Conservation (phyloP, 1,140 invertebrate species). For the Anthonomus grandis region DNA sequence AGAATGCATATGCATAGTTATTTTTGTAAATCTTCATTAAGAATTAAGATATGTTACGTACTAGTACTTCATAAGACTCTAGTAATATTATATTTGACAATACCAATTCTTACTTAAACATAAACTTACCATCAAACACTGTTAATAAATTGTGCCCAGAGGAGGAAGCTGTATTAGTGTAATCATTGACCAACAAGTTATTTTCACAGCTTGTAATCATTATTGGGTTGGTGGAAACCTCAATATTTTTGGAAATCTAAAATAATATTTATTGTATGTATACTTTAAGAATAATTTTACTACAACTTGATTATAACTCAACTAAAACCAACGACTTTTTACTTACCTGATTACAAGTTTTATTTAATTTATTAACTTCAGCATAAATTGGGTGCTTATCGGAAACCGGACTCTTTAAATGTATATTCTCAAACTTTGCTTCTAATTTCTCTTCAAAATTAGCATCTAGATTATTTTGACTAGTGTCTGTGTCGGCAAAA, state of each 20-base stretch:
- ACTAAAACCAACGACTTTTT: too few species aligned
- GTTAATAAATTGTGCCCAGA: too few species aligned
- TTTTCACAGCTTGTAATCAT: constrained; percentile 30
- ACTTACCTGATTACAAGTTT: constrained; percentile 19
- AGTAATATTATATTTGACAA: too few species aligned
- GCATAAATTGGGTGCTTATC: constrained; percentile 44
- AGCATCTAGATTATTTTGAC: constrained; percentile 36
- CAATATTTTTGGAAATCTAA: constrained; percentile 17
- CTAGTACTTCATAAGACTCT: too few species aligned
- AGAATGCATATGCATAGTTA: too few species aligned
- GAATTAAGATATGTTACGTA: too few species aligned
- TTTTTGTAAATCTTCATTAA: too few species aligned
- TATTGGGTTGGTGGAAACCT: constrained; percentile 8
- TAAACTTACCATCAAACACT: too few species aligned
- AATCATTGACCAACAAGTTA: constrained; percentile 19
- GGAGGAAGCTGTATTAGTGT: constrained; percentile 20
- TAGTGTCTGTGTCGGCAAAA: constrained; percentile 40
- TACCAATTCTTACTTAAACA: too few species aligned
- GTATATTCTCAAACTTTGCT: constrained; percentile 36
- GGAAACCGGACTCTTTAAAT: constrained; percentile 34
- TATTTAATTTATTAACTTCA: constrained; percentile 39
- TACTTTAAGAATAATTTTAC: too few species aligned
- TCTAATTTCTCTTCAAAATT: constrained; percentile 27
- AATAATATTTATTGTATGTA: too few species aligned
- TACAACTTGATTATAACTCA: too few species aligned